Conservation (phyloP, 2,113 vertebrate species). For the Choloepus hoffmanni region DNA sequence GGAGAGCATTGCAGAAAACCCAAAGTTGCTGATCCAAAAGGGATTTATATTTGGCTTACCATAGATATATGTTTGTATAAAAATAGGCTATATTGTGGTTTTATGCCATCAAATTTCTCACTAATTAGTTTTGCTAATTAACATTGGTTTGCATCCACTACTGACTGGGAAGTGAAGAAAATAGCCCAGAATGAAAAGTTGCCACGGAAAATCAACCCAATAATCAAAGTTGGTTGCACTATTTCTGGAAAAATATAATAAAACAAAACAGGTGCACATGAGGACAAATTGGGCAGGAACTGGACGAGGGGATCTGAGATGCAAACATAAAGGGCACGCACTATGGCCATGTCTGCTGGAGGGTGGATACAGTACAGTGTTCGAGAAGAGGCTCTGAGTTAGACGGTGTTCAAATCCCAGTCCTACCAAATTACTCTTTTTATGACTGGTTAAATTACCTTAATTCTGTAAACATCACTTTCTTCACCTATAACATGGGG, state of each 20-base stretch:
- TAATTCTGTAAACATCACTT: background rate
- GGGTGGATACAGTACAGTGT: fast-evolving
- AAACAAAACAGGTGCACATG: background rate
- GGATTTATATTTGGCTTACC: background rate
- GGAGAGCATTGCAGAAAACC: background rate
- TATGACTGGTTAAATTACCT: slow-evolving; percentile 12
- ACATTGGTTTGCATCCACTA: background rate
- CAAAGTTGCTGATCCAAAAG: background rate
- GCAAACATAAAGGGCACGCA: background rate
- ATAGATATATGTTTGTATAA: background rate
- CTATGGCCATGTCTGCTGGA: background rate
- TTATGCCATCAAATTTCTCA: background rate
- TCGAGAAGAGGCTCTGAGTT: background rate
- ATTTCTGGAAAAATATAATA: background rate
- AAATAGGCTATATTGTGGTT: background rate
- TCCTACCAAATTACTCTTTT: background rate
- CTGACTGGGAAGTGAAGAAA: background rate
- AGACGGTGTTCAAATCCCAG: background rate
- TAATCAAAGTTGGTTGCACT: background rate
- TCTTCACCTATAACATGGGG: background rate
- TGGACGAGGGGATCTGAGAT: background rate
- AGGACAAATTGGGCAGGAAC: background rate
- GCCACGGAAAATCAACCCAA: background rate
- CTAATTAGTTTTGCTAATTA: slow-evolving; percentile 23
- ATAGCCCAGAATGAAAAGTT: slow-evolving; percentile 29